These are phyloP conservation scores for Alexandromys fortis DNA, from an alignment of 2,113 vertebrate genomes.

Conservation along the genomic window DNA sequence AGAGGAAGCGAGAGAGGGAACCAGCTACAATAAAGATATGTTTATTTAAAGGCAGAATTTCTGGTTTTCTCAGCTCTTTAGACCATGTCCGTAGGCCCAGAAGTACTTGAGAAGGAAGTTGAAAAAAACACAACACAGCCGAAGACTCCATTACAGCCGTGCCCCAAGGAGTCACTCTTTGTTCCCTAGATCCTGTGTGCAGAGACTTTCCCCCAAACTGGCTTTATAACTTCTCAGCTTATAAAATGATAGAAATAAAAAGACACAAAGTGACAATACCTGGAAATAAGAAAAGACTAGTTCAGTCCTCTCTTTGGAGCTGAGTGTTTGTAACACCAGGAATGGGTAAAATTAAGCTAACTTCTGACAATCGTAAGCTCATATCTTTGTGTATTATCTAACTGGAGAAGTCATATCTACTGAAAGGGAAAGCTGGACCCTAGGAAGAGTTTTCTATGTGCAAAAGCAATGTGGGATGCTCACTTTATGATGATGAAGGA, in stretches of 20 bases:
- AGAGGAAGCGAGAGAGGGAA: not conserved
- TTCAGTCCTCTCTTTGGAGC: not conserved
- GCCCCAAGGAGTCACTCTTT: not conserved
- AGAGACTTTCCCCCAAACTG: not conserved
- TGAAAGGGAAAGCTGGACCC: constrained; percentile 52
- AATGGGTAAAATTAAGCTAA: constrained; percentile 53
- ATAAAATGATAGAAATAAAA: constrained; percentile 45
- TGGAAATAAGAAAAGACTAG: constrained; percentile 24
- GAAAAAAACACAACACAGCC: not conserved
- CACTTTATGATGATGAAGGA: constrained; percentile 31
- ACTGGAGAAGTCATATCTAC: constrained; percentile 34
- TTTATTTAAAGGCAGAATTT: constrained; percentile 32
- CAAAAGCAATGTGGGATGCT: not conserved
- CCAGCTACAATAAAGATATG: not conserved
- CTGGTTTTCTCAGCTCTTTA: not conserved
- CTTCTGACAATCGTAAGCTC: constrained; percentile 14
- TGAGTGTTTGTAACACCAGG: not conserved
- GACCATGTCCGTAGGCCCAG: not conserved
- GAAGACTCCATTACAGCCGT: not conserved
- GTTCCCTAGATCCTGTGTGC: not conserved
- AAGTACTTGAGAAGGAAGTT: not conserved
- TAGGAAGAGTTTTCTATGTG: constrained; percentile 29
- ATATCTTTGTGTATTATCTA: constrained; percentile 38
- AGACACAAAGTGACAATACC: constrained; percentile 12
- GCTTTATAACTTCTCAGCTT: not conserved